Evolutionary conservation across 2,113 vertebrate species (phyloP).

Genomic region (Coturnix japonica): DNA sequence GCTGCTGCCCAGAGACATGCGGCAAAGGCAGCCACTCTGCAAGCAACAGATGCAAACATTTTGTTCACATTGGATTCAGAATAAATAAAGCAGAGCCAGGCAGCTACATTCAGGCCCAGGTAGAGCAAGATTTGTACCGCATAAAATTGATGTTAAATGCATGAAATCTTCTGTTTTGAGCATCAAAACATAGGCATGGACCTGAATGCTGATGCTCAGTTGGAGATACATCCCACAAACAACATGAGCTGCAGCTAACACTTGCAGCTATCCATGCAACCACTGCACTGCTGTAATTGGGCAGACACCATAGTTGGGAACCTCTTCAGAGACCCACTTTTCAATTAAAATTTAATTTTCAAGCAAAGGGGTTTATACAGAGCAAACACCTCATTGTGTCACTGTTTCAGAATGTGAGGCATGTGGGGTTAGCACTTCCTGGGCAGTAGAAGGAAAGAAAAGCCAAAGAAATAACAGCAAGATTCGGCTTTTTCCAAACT

Average conservation of each 20-base stretch:
- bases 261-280: conserved; percentile 12
- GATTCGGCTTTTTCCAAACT: neutral
- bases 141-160: conserved; percentile 40
- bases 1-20: conserved; percentile 38
- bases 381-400: neutral
- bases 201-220: conserved; percentile 61
- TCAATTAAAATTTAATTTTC: conserved; percentile 63
- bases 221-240: conserved; percentile 34
- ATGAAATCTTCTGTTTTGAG: conserved; percentile 38
- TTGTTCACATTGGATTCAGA: conserved; percentile 56
- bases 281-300: neutral
- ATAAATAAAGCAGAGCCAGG: conserved; percentile 28
- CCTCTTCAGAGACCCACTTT: conserved; percentile 43
- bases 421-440: neutral
- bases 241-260: conserved; percentile 4
- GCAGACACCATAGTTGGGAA: neutral
- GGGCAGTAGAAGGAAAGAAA: neutral
- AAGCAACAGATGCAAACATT: conserved; percentile 48
- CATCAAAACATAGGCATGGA: conserved; percentile 35
- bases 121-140: conserved; percentile 35
- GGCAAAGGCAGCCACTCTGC: conserved; percentile 15
- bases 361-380: conserved; percentile 37
- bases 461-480: neutral
- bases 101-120: neutral
- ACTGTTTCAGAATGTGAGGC: neutral